Percentiles rank a stretch among this genome's conserved stretches.
Evolutionary conservation across 92 coral and sea anemone species (phyloP).

Genomic region (Porites lobata): DNA sequence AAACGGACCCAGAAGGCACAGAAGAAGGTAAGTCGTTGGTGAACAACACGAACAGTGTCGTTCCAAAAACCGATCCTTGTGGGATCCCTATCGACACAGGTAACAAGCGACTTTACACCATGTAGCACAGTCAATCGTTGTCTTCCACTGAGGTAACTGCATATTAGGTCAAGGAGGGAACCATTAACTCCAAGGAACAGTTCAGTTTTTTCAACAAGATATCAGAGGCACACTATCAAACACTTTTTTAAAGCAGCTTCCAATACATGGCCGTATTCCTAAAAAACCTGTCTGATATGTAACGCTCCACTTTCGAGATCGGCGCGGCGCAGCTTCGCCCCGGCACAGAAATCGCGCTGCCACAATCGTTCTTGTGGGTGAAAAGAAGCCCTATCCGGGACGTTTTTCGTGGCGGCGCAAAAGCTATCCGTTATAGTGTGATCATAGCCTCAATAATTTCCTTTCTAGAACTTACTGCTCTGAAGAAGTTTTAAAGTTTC

Average conservation of each 20-base stretch:
- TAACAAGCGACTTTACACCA: constrained; percentile 9
- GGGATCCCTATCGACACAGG: not conserved
- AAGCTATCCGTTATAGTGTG: too few species aligned
- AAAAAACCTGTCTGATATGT: too few species aligned
- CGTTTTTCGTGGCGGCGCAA: too few species aligned
- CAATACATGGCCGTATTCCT: too few species aligned
- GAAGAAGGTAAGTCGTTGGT: constrained; percentile 7
- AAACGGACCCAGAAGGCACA: not conserved
- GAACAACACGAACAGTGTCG: constrained; percentile 29
- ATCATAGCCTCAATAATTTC: too few species aligned
- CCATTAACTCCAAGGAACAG: constrained; percentile 20
- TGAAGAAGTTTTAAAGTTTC: too few species aligned
- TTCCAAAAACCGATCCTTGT: constrained; percentile 12
- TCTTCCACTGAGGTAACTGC: constrained; percentile 22
- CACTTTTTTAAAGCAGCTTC: constrained; percentile 1
- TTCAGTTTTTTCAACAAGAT: constrained; percentile 21
- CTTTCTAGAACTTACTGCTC: too few species aligned
- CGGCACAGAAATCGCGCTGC: too few species aligned
- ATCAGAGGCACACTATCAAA: constrained; percentile 14
- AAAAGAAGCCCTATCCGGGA: too few species aligned
- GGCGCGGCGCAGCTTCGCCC: too few species aligned
- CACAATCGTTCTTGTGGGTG: too few species aligned
- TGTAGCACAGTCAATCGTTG: constrained; percentile 28
- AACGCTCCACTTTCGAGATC: too few species aligned
- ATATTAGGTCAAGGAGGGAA: constrained; percentile 12